Evolutionary conservation across 37 sponge, comb jelly and placozoan genomes (phyloP), one percentile per base, ranked within the genome.

Genomic region (Chondrilla cf. caribensis): DNA sequence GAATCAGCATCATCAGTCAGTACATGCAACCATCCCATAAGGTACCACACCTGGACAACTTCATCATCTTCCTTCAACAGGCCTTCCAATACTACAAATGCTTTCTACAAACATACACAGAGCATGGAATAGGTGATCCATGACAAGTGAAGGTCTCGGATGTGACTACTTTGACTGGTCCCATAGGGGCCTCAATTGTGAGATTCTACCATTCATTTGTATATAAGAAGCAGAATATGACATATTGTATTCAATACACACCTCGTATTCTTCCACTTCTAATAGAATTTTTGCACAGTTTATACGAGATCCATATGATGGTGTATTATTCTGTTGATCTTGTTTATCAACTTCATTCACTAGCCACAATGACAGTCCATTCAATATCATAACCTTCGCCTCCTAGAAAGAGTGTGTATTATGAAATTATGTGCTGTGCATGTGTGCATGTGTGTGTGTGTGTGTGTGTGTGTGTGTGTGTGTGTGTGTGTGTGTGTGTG

Each of bases 31-130:
- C 94, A 93, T 21, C 94, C 94, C 66, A 87, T 66, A 17, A 93
- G 86, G 68, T 93, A 93, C 94, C 94, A 93, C 54, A 93, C 94
- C 28, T 36, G 85, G 22, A 93, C 83, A 43, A 93, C 92, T 58
- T 93, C 94, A 39, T 93, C 94, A 66, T 93, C 94, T 29, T 91
- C 92, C 28, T 29, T 66, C 55, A 90, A 36, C 54, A 93, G 58
- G 11, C 79, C 77, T 54, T 87, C 92, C 47, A 93, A 54, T 19
- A 93, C 86, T 14, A 38, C 39, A 22, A 33, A 78, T 0, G 94
- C 94, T 42, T 84, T 76, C 92, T 91, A 62, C 15, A 28, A 9
- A 62, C 64, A 62, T 47, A 11, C 51, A 47, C 51, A 47, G 51
- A 47, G 51, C n/a, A n/a, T n/a, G n/a, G n/a, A n/a, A n/a, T n/a